These are phyloP conservation scores for Agrotis clavis DNA, from an alignment of 2,888 invertebrate species.

Conservation along the genomic window DNA sequence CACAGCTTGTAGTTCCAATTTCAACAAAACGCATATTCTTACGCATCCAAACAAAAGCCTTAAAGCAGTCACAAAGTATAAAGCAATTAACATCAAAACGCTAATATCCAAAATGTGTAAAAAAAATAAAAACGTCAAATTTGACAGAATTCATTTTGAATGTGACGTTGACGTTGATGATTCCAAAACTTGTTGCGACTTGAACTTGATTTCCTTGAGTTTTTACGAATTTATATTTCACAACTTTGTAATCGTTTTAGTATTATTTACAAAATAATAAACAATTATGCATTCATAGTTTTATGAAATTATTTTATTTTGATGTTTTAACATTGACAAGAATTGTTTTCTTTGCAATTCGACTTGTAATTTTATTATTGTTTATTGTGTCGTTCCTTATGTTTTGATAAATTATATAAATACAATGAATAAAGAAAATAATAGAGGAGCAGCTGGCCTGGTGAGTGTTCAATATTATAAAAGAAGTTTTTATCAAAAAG, in stretches of 20 bases:
- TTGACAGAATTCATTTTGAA: background rate
- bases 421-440: slow-evolving; percentile 79
- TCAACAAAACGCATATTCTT: background rate
- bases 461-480: slow-evolving; percentile 70
- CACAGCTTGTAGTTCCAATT: no score
- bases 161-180: slow-evolving; percentile 29
- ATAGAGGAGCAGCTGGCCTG: slow-evolving; percentile 81
- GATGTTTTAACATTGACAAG: slow-evolving; percentile 12
- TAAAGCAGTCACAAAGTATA: background rate
- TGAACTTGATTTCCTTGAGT: no score
- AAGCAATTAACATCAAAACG: background rate
- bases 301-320: background rate
- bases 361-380: background rate
- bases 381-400: slow-evolving; percentile 6
- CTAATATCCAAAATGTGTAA: background rate
- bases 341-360: slow-evolving; percentile 37
- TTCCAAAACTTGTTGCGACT: slow-evolving; percentile 41
- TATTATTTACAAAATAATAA: slow-evolving; percentile 17
- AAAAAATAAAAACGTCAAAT: background rate
- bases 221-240: background rate
- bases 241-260: background rate
- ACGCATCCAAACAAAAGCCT: background rate
- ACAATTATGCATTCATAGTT: slow-evolving; percentile 11
- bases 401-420: background rate
- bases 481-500: background rate